phyloP scores from a whole-genome alignment of 2,113 vertebrate genomes.

The Cyrtonyx montezumae region DNA sequence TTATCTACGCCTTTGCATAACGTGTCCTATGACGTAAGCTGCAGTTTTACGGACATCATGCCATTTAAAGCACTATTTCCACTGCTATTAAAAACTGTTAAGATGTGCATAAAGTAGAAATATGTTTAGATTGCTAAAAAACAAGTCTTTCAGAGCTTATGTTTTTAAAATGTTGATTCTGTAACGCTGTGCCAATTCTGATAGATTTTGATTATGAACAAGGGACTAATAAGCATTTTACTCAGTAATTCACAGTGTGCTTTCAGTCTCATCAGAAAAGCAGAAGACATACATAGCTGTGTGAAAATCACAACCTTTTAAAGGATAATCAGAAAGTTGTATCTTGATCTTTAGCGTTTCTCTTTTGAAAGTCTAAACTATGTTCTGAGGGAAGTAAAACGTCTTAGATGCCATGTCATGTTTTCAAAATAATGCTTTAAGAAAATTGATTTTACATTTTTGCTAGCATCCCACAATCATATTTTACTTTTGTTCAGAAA shows the following conservation, averaged over 20 bases:
- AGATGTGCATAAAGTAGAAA: slow-evolving; percentile 56
- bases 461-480: neutral
- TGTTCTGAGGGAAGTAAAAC: neutral
- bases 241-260: neutral
- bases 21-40: slow-evolving; percentile 11
- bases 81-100: slow-evolving; percentile 45
- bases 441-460: neutral
- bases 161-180: slow-evolving; percentile 44
- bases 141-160: slow-evolving; percentile 13
- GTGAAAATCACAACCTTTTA: slow-evolving; percentile 2
- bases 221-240: neutral
- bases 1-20: slow-evolving; percentile 12
- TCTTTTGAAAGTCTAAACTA: neutral
- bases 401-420: neutral
- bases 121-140: neutral
- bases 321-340: neutral
- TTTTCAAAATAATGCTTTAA: neutral
- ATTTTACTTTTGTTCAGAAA: neutral
- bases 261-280: slow-evolving; percentile 25
- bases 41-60: neutral
- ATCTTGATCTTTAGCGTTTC: neutral
- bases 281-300: neutral
- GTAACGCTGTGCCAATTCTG: neutral
- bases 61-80: slow-evolving; percentile 52
- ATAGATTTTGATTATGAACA: slow-evolving; percentile 15